Evolutionary conservation across 2,797 vertebrate genomes (phyloP).

Genomic region (Bradypodion pumilum): DNA sequence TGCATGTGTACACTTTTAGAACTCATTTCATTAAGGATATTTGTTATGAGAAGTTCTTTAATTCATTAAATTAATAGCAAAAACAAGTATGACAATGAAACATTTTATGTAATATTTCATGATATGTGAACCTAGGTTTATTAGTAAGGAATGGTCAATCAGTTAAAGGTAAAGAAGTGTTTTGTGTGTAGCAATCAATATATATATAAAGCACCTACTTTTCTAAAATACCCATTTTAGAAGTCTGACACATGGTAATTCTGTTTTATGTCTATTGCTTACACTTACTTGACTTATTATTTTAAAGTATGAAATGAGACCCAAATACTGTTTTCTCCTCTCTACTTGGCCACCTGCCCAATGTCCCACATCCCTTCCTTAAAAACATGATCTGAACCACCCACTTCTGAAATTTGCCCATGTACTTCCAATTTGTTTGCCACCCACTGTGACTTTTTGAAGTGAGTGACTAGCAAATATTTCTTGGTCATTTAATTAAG

Average conservation of each 20-base stretch:
- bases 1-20: no score
- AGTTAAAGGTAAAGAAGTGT: background rate
- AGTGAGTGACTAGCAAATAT: slow-evolving; percentile 61
- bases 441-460: slow-evolving; percentile 56
- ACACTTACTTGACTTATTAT: background rate
- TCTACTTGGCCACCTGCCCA: slow-evolving; percentile 51
- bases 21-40: background rate
- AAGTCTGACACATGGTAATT: background rate
- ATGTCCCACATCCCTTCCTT: slow-evolving; percentile 46
- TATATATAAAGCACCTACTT: background rate
- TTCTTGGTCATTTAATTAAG: slow-evolving; percentile 64
- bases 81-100: background rate
- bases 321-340: slow-evolving; percentile 45
- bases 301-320: background rate
- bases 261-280: background rate
- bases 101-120: background rate
- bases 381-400: slow-evolving; percentile 53
- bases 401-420: slow-evolving; percentile 59
- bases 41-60: background rate
- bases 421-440: slow-evolving; percentile 66
- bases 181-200: background rate
- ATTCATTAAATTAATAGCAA: background rate
- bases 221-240: background rate
- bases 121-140: background rate
- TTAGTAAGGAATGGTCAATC: background rate